Percentiles rank a stretch among this genome's conserved stretches.
Evolutionary conservation across 2,797 vertebrate species (phyloP).

Genomic region (Sebastes melanostomus): DNA sequence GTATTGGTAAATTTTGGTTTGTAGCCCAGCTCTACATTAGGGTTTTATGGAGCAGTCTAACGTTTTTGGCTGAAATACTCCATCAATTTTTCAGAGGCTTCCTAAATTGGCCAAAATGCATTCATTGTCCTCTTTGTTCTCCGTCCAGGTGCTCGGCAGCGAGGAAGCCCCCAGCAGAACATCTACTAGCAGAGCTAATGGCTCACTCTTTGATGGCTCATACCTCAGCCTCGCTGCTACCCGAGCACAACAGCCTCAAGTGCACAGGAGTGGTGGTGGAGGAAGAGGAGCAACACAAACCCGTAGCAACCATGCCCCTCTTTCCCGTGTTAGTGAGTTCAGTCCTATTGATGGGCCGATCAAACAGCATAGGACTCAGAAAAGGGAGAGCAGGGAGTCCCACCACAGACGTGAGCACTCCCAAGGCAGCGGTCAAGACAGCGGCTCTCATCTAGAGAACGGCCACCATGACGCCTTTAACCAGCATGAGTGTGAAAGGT

Average conservation of each 20-base stretch:
- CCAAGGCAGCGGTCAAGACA: conserved; percentile 25
- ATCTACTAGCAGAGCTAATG: conserved; percentile 53
- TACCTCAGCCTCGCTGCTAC: conserved; percentile 72
- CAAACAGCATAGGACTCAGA: conserved; percentile 31
- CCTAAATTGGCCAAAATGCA: conserved; percentile 47
- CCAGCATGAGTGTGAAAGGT: conserved; percentile 51
- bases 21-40: conserved; percentile 42
- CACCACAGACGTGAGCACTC: conserved; percentile 22
- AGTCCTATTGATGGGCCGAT: conserved; percentile 23
- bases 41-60: conserved; percentile 49
- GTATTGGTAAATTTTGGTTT: conserved; percentile 46
- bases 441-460: neutral
- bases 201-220: conserved; percentile 80
- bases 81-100: conserved; percentile 42
- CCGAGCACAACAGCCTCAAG: conserved; percentile 31
- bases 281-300: conserved; percentile 25
- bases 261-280: conserved; percentile 23
- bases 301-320: conserved; percentile 22
- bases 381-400: conserved; percentile 27
- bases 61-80: conserved; percentile 48
- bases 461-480: conserved; percentile 9
- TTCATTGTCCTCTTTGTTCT: conserved; percentile 56
- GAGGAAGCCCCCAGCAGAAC: conserved; percentile 60
- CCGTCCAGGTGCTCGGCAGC: conserved; percentile 68
- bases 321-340: conserved; percentile 25